Percentiles rank a stretch among this genome's conserved stretches.
phyloP scores from a whole-genome alignment of 2,888 invertebrate genomes.

The Melanargia galathea region DNA sequence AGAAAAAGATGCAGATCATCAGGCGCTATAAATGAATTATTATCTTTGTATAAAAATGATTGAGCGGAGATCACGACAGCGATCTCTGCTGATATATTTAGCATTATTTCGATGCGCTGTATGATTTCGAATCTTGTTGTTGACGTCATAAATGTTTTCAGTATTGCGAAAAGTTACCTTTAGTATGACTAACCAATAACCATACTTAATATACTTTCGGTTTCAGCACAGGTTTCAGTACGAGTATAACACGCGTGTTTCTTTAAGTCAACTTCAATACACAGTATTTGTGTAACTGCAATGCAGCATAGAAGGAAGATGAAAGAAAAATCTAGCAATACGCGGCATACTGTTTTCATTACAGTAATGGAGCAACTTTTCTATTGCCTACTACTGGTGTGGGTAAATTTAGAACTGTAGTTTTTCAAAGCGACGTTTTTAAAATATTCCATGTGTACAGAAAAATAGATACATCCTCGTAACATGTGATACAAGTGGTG shows the following conservation, averaged over 20 bases:
- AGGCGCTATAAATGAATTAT: too few species aligned
- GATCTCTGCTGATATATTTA: too few species aligned
- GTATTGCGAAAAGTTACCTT: neutral
- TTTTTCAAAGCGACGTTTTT: slow-evolving; percentile 18
- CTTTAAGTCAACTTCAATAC: neutral
- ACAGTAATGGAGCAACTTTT: slow-evolving; percentile 22
- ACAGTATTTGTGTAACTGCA: slow-evolving; percentile 21
- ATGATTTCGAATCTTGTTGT: neutral
- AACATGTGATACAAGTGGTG: too few species aligned
- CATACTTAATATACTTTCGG: neutral
- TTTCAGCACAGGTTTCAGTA: neutral
- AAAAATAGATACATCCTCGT: neutral
- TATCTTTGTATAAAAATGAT: too few species aligned
- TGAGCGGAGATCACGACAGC: too few species aligned
- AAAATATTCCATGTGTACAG: slow-evolving; percentile 3
- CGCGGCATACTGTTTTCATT: slow-evolving; percentile 20
- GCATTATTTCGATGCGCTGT: too few species aligned
- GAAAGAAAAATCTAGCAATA: slow-evolving; percentile 25
- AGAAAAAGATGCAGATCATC: too few species aligned
- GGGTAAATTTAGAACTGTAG: slow-evolving; percentile 11
- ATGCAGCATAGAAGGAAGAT: slow-evolving; percentile 22
- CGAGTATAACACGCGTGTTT: slow-evolving; percentile 1
- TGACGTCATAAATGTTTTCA: neutral
- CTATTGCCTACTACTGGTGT: slow-evolving; percentile 14
- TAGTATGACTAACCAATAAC: neutral